phyloP scores from a whole-genome alignment of 2,797 vertebrate genomes.

The Galago senegalensis region DNA sequence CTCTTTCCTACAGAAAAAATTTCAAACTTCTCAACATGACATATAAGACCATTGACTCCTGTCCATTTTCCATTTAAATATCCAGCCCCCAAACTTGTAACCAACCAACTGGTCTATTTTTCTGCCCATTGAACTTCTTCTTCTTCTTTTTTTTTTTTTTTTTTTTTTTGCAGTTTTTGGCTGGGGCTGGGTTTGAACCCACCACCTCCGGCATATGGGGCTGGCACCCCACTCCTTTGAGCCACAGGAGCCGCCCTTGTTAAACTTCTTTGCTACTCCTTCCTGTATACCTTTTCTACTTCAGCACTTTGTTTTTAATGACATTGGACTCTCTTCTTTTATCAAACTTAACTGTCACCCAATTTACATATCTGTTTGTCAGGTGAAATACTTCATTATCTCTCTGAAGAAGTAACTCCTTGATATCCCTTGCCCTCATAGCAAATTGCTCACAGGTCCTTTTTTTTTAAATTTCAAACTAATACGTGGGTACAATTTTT shows the following conservation, averaged over 20 bases:
- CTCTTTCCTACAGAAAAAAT: background rate
- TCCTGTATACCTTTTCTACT: background rate
- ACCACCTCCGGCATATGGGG: no score
- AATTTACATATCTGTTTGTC: background rate
- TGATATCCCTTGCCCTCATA: background rate
- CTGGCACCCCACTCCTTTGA: no score
- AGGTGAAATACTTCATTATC: background rate
- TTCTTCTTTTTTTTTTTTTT: no score
- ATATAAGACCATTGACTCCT: background rate
- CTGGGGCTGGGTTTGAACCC: no score
- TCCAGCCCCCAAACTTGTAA: background rate
- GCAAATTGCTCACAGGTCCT: background rate
- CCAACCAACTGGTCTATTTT: background rate
- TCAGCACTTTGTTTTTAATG: background rate
- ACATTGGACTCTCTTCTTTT: background rate
- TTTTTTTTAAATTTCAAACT: background rate
- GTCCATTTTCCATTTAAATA: constrained; percentile 4
- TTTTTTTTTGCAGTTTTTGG: no score
- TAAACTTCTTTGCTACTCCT: background rate
- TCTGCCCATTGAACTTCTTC: background rate
- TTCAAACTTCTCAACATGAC: background rate
- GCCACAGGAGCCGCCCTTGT: no score
- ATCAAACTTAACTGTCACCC: background rate
- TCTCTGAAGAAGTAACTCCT: background rate
- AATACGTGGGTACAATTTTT: no score